A percentile compares a stretch with the other conserved stretches of the same genome.
Evolutionary conservation across 2,113 vertebrate genomes (phyloP).

Genomic region (Regulus satrapa): DNA sequence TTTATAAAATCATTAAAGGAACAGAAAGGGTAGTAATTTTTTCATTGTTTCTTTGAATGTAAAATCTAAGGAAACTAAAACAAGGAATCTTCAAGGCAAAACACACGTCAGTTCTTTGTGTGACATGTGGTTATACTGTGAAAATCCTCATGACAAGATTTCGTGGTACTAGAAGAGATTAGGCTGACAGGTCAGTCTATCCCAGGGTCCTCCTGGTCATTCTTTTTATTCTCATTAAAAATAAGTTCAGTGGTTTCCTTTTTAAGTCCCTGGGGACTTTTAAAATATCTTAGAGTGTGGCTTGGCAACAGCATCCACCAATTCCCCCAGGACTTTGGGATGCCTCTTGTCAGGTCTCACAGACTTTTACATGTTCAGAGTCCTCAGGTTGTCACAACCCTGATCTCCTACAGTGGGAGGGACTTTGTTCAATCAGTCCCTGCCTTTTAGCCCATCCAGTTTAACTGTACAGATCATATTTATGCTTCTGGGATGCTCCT

Average conservation of each 20-base stretch:
- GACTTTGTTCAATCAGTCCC: not conserved
- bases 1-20: not conserved
- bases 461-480: not conserved
- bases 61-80: not conserved
- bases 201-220: not conserved
- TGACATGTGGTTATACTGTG: accelerated
- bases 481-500: not conserved
- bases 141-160: not conserved
- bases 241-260: not conserved
- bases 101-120: not conserved
- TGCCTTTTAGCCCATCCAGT: not conserved
- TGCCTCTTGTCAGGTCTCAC: not conserved
- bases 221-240: not conserved
- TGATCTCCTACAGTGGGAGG: not conserved
- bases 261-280: not conserved
- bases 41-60: not conserved
- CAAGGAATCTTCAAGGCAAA: not conserved
- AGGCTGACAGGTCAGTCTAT: not conserved
- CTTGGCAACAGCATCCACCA: not conserved
- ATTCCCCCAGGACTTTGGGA: not conserved
- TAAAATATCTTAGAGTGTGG: not conserved
- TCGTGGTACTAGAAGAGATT: not conserved
- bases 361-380: accelerated
- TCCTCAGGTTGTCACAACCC: accelerated
- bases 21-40: not conserved